These are phyloP conservation scores for Actinopyga echinites DNA, from an alignment of 53 echinoderm and acorn worm genomes.

Conservation along the genomic window DNA sequence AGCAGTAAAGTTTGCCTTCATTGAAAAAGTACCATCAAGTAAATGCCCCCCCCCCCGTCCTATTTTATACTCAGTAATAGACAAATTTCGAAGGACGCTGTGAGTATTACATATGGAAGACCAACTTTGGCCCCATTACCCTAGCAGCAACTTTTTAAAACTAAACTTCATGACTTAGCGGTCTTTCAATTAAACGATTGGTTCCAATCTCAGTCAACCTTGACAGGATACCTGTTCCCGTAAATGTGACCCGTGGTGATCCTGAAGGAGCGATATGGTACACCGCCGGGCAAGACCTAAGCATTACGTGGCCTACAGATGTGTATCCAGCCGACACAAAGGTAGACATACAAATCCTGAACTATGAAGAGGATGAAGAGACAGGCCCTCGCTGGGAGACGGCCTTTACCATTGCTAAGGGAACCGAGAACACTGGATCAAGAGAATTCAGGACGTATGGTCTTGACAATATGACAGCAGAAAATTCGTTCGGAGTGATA, in stretches of 20 bases:
- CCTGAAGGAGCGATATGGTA: slow-evolving; percentile 40
- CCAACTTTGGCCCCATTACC: too few species aligned
- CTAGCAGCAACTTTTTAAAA: too few species aligned
- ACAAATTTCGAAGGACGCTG: too few species aligned
- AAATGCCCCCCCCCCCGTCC: too few species aligned
- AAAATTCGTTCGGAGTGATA: slow-evolving; percentile 80
- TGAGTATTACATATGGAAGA: too few species aligned
- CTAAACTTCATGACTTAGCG: too few species aligned
- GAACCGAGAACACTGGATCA: slow-evolving; percentile 70
- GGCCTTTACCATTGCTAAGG: slow-evolving; percentile 12
- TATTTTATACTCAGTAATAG: too few species aligned
- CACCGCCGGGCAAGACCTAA: slow-evolving; percentile 44
- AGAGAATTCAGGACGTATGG: slow-evolving; percentile 68
- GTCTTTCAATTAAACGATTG: too few species aligned
- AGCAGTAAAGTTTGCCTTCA: too few species aligned
- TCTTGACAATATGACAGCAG: slow-evolving; percentile 50
- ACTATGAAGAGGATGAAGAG: slow-evolving; percentile 51
- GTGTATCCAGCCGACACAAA: slow-evolving; percentile 12
- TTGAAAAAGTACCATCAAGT: not conserved
- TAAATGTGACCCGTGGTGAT: slow-evolving; percentile 20
- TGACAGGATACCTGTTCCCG: not conserved
- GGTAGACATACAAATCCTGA: slow-evolving; percentile 49
- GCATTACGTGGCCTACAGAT: slow-evolving; percentile 9
- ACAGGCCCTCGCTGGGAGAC: slow-evolving; percentile 32
- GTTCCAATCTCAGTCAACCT: not conserved